These are phyloP conservation scores for Synergus japonicus DNA, from an alignment of 2,888 invertebrate genomes.

Conservation along the genomic window DNA sequence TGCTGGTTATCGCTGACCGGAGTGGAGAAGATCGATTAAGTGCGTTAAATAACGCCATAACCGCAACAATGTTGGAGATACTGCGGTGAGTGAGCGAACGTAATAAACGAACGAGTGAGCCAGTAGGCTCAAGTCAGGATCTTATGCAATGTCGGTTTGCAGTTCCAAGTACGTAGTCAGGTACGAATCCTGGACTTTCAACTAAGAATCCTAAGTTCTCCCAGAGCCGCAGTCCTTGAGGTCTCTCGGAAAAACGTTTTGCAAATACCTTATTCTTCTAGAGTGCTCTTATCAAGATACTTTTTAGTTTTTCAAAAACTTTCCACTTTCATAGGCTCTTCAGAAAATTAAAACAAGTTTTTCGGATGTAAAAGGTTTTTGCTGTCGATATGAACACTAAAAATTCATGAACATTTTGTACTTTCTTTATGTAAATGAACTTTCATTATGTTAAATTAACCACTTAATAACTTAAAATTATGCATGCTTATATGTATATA, in stretches of 20 bases:
- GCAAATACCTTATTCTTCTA: not conserved
- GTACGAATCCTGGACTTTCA: constrained; percentile 54
- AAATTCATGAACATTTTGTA: too few species aligned
- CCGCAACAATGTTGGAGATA: constrained; percentile 62
- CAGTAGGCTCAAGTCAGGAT: constrained; percentile 55
- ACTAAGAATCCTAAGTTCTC: constrained; percentile 44
- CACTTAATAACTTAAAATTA: not conserved
- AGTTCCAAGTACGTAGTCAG: constrained; percentile 55
- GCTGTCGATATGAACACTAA: too few species aligned
- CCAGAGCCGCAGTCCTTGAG: constrained; percentile 44
- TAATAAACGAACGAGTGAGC: constrained; percentile 50
- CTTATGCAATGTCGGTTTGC: constrained; percentile 61
- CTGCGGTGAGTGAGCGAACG: constrained; percentile 58
- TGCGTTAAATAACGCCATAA: constrained; percentile 54
- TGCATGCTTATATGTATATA: not conserved
- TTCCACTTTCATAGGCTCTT: not conserved
- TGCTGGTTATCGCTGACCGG: not conserved
- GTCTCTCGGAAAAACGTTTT: constrained; percentile 41
- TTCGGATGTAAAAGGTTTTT: not conserved
- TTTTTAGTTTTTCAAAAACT: not conserved
- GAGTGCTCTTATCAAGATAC: not conserved
- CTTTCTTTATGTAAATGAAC: not conserved
- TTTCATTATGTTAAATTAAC: not conserved
- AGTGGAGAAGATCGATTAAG: constrained; percentile 47
- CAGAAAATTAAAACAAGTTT: not conserved